Conservation (phyloP, 92 coral and sea anemone genomes). For the Actinostola sp. region DNA sequence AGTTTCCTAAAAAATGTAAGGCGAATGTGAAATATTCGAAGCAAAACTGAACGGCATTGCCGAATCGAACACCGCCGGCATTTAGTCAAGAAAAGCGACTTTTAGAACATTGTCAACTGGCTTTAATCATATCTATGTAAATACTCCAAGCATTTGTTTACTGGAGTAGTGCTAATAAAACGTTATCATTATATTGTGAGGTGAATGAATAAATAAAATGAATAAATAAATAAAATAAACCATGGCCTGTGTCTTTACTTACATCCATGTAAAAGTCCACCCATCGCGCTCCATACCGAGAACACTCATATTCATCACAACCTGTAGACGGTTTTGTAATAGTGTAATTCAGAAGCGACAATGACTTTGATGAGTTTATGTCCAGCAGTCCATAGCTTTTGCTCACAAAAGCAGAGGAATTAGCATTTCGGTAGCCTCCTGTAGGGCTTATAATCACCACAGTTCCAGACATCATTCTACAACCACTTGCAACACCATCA, state of each 20-base stretch:
- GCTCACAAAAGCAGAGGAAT: neutral
- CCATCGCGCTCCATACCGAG: slow-evolving; percentile 58
- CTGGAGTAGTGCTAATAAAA: too few species aligned
- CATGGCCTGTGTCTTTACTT: slow-evolving; percentile 5
- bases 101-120: too few species aligned
- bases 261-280: slow-evolving; percentile 65
- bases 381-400: neutral
- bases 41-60: too few species aligned
- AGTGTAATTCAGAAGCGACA: neutral
- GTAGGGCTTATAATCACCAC: neutral
- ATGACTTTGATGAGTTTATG: neutral
- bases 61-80: too few species aligned
- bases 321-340: neutral
- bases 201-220: neutral
- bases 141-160: too few species aligned
- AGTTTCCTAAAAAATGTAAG: too few species aligned
- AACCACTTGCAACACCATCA: neutral
- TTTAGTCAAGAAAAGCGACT: too few species aligned
- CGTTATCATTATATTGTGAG: neutral
- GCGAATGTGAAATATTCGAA: too few species aligned
- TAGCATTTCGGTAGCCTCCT: neutral
- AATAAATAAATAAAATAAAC: neutral
- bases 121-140: too few species aligned
- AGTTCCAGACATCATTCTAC: neutral
- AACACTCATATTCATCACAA: slow-evolving; percentile 14